Base-by-base conservation (phyloP, 1,140 invertebrate species). In the Apocrypta bakeri region DNA sequence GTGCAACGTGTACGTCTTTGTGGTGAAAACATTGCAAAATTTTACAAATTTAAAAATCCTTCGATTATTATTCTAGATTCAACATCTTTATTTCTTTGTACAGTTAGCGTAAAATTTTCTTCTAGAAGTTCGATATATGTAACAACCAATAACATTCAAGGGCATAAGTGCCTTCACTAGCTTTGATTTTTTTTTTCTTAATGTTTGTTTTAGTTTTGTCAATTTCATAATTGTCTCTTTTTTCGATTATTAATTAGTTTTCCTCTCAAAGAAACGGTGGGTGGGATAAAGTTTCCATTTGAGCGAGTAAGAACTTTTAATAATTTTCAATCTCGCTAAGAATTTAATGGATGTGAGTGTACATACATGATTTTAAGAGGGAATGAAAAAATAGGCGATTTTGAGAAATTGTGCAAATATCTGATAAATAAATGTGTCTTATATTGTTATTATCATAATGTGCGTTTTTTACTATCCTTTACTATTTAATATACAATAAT, bases 401-500 rank as follows among this genome's bases (percentile, higher is more conserved):
- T 84, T 87, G 85, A 85, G 77, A 83, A 75, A 85, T 85, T 79
- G 77, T 80, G 82, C 77, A 83, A 83, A 83, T 83, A 80, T 83
- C 77, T 87, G 86, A 86, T 85, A 88, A 90, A 90, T 90, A 91
- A 90, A 91, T 87, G 88, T 90, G 88, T 91, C 89, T 91, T 90
- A 87, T 90, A 89, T 86, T 87, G 88, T 90, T 90, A 86, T 88
- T 86, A 80, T 86, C 84, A 87, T 88, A 76, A 82, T 40, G 75
- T 85, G 72, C 84, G 68, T 85, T 85, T 82, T 85, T 81, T 42
- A 81, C 81, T 83, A 66, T 48, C 63, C 73, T 79, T 77, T 73
- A 75, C 21, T n/a, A n/a, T 81, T 12, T 17, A 40, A 61, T 75
- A 64, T 27, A 68, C 68, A 48, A 77, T 31, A 61, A 37, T 21